Percentiles rank a stretch among this genome's conserved stretches.
These are phyloP conservation scores for Amazona guildingii DNA, from an alignment of 2,113 vertebrate genomes.

Conservation along the genomic window DNA sequence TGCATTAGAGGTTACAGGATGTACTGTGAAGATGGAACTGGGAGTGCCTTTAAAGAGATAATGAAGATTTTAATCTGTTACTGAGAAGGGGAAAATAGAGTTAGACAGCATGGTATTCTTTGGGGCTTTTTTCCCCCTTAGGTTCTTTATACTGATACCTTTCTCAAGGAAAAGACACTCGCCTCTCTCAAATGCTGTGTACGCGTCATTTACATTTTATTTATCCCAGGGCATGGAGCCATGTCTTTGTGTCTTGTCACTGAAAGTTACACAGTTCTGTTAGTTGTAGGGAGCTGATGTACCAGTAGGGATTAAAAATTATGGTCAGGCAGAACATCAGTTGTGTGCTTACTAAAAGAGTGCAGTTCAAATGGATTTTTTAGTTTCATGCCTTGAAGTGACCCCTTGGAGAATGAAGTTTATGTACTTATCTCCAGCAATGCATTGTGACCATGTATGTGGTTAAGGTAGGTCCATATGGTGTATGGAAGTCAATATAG, in stretches of 20 bases:
- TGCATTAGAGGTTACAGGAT: neutral
- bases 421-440: neutral
- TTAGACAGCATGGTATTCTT: neutral
- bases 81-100: neutral
- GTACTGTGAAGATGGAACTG: neutral
- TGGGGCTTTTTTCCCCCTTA: accelerated
- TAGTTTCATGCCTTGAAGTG: neutral
- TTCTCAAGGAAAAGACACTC: neutral
- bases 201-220: neutral
- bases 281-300: neutral
- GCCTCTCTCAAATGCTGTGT: neutral
- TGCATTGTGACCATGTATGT: neutral
- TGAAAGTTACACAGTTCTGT: neutral
- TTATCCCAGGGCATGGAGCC: neutral
- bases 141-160: neutral
- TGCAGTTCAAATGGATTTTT: neutral
- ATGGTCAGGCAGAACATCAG: neutral
- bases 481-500: neutral
- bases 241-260: neutral
- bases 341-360: neutral
- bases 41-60: neutral
- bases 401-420: neutral
- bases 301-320: neutral
- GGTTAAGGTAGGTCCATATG: neutral
- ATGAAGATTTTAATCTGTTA: neutral